A percentile compares a stretch with the other conserved stretches of the same genome.
These are phyloP conservation scores for Dryobotodes eremita DNA, from an alignment of 2,888 invertebrate species.

Conservation along the genomic window DNA sequence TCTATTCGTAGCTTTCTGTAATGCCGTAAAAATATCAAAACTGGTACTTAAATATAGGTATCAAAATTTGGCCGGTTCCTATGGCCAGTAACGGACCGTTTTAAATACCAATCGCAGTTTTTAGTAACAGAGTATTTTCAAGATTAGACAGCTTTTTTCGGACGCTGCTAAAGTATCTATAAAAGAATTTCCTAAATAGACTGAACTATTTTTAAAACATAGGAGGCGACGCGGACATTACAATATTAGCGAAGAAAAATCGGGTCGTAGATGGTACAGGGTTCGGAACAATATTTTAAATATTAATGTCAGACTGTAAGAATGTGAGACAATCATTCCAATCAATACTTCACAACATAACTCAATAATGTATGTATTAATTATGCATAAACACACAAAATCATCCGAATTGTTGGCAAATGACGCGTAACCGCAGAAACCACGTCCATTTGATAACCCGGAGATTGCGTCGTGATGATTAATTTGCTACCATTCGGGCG, in stretches of 20 bases:
- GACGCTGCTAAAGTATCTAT: not conserved
- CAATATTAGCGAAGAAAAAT: not conserved
- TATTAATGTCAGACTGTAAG: not conserved
- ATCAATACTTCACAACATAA: not conserved
- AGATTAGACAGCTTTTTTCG: not conserved
- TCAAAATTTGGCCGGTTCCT: not conserved
- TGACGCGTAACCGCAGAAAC: conserved; percentile 48
- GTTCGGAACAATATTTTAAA: not conserved
- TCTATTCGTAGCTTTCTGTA: not conserved
- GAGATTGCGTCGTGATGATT: conserved; percentile 57
- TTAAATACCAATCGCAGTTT: not conserved
- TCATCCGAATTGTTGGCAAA: conserved; percentile 35
- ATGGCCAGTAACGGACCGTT: not conserved
- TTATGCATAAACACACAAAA: not conserved
- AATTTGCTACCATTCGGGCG: conserved; percentile 30
- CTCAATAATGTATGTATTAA: not conserved
- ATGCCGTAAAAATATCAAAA: not conserved
- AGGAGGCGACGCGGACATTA: not conserved
- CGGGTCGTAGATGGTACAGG: not conserved
- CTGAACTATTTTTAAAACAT: not conserved
- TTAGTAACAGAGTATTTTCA: not conserved
- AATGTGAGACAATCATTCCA: not conserved
- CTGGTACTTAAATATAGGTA: not conserved
- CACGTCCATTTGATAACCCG: conserved; percentile 36
- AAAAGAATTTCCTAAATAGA: not conserved